These are phyloP conservation scores for Pseudopleuronectes americanus DNA, from an alignment of 2,797 vertebrate species.

Conservation along the genomic window DNA sequence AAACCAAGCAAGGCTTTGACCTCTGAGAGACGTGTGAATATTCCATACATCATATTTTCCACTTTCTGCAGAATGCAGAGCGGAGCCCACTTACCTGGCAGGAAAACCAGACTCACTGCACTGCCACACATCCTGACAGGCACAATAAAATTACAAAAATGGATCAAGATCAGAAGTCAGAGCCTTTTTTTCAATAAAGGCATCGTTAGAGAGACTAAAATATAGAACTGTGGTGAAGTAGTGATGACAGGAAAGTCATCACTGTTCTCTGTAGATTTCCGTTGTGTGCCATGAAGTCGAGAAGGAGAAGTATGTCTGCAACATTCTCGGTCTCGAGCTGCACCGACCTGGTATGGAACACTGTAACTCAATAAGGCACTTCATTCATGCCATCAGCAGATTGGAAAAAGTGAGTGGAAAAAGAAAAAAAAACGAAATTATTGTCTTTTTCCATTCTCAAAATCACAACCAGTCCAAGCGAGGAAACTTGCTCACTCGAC, in stretches of 20 bases:
- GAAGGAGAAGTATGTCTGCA: constrained; percentile 40
- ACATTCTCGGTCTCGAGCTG: constrained; percentile 52
- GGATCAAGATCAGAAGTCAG: constrained; percentile 42
- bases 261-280: constrained; percentile 20
- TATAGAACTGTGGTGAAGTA: constrained; percentile 27
- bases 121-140: constrained; percentile 55
- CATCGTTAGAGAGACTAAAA: constrained; percentile 22
- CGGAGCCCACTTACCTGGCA: constrained; percentile 52
- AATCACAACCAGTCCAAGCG: constrained; percentile 66
- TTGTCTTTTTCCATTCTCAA: constrained; percentile 74
- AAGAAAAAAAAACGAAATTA: constrained; percentile 70
- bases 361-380: constrained; percentile 68
- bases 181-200: constrained; percentile 34
- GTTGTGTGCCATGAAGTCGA: constrained; percentile 16
- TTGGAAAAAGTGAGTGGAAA: constrained; percentile 73
- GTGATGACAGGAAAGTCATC: constrained; percentile 36
- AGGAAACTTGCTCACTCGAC: constrained; percentile 60
- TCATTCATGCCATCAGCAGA: constrained; percentile 66
- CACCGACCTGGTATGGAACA: constrained; percentile 64
- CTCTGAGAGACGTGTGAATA: constrained; percentile 48
- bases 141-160: constrained; percentile 58
- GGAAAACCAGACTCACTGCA: constrained; percentile 52
- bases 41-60: constrained; percentile 77
- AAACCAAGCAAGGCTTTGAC: constrained; percentile 37
- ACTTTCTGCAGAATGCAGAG: constrained; percentile 55